phyloP scores from a whole-genome alignment of 2,797 vertebrate genomes.

The Cryptoprocta ferox region DNA sequence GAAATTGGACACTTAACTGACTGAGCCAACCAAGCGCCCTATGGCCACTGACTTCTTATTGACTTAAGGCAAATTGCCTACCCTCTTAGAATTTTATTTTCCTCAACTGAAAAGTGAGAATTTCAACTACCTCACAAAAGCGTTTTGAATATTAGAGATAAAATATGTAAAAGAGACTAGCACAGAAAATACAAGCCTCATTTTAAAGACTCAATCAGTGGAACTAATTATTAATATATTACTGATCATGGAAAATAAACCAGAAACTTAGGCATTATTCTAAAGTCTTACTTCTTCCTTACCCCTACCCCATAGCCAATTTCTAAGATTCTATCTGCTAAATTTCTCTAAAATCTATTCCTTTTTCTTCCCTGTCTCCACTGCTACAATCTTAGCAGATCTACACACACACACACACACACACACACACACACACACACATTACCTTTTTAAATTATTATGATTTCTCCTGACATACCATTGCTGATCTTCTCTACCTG shows the following conservation, averaged over 20 bases:
- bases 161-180: slow-evolving; percentile 14
- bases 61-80: slow-evolving; percentile 28
- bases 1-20: too few relatives aligned
- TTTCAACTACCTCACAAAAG: not conserved
- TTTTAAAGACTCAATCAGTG: slow-evolving; percentile 14
- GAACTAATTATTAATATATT: slow-evolving; percentile 8
- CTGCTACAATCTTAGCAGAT: slow-evolving; percentile 14
- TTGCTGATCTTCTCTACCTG: not conserved
- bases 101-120: slow-evolving; percentile 46
- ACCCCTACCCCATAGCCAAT: not conserved
- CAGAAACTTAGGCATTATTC: slow-evolving; percentile 16
- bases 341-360: slow-evolving; percentile 1
- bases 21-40: too few relatives aligned
- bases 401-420: not conserved
- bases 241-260: slow-evolving; percentile 16
- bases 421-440: not conserved
- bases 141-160: slow-evolving; percentile 30
- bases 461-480: not conserved
- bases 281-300: slow-evolving; percentile 29
- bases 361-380: not conserved
- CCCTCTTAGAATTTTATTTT: slow-evolving; percentile 44
- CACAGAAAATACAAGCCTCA: not conserved
- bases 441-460: not conserved
- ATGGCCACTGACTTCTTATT: not conserved
- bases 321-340: not conserved